Percentiles rank a stretch among this genome's conserved stretches.
These are phyloP conservation scores for Epistrophella euchroma DNA, from an alignment of 2,888 invertebrate species.

Conservation along the genomic window DNA sequence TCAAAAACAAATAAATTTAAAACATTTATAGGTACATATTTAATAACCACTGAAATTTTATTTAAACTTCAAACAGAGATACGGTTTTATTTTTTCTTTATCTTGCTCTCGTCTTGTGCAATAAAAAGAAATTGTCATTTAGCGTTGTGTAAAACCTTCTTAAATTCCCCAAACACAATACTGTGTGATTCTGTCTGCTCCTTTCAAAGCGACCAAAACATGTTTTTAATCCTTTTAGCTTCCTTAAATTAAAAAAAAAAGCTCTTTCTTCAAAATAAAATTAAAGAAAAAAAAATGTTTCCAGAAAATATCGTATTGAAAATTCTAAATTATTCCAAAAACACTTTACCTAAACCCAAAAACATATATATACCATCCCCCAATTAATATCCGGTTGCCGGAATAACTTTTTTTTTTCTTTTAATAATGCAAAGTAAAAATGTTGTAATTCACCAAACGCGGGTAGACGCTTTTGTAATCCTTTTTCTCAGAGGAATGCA, in stretches of 20 bases:
- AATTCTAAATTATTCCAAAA: slow-evolving; percentile 40
- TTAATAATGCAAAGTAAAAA: slow-evolving; percentile 46
- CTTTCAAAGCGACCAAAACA: slow-evolving; percentile 25
- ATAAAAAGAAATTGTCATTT: slow-evolving; percentile 33
- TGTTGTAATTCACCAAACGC: slow-evolving; percentile 31
- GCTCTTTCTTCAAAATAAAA: slow-evolving; percentile 26
- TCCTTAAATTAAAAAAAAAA: slow-evolving; percentile 30
- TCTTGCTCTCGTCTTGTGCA: neutral
- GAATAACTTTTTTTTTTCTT: slow-evolving; percentile 50
- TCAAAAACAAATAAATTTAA: neutral
- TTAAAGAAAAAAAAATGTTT: slow-evolving; percentile 1
- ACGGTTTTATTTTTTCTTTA: neutral
- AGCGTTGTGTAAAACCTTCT: slow-evolving; percentile 22
- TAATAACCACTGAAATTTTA: neutral
- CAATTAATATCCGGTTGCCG: slow-evolving; percentile 75
- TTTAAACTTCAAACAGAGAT: slow-evolving; percentile 9
- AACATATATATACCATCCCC: slow-evolving; percentile 27
- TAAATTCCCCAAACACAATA: slow-evolving; percentile 21
- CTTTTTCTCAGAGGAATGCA: slow-evolving; percentile 12
- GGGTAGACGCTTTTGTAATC: slow-evolving; percentile 23
- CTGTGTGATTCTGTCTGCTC: slow-evolving; percentile 11
- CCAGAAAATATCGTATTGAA: slow-evolving; percentile 21
- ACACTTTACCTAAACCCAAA: slow-evolving; percentile 38
- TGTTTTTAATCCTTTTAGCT: slow-evolving; percentile 46
- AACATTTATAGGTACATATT: neutral